These are phyloP conservation scores for Keiferia lycopersicella DNA, from an alignment of 2,888 invertebrate species.

Conservation along the genomic window DNA sequence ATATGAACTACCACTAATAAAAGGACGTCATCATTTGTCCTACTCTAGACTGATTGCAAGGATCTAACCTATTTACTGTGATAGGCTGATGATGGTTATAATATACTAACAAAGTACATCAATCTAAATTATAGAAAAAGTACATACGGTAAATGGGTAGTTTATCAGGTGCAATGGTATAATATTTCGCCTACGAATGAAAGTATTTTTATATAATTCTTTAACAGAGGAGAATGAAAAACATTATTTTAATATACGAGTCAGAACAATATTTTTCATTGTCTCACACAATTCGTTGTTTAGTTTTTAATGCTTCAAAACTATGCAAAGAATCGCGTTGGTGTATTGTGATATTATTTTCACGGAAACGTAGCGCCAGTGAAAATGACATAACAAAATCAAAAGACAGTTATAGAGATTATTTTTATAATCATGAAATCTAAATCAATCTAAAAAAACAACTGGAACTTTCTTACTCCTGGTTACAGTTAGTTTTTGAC, in stretches of 20 bases:
- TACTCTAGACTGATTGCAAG: conserved; percentile 11
- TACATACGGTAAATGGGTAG: no score
- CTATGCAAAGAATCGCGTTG: conserved; percentile 14
- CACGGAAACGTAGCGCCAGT: conserved; percentile 2
- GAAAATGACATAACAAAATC: background rate
- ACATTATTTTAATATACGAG: background rate
- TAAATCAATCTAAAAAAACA: no score
- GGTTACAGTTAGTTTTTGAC: no score
- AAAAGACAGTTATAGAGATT: background rate
- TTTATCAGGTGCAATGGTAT: background rate
- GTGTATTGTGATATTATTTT: background rate
- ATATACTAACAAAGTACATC: no score
- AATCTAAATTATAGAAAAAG: no score
- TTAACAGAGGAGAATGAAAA: background rate
- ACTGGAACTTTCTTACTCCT: no score
- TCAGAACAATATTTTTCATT: conserved; percentile 18
- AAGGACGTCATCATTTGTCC: conserved; percentile 12
- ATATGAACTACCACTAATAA: conserved; percentile 12
- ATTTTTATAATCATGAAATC: background rate
- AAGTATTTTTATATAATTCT: background rate
- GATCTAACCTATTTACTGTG: background rate
- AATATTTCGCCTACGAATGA: background rate
- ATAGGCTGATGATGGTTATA: no score
- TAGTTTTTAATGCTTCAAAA: conserved; percentile 14
- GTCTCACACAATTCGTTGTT: conserved; percentile 4